Evolutionary conservation across 2,113 vertebrate species (phyloP).

Genomic region (Embiotoca jacksoni): DNA sequence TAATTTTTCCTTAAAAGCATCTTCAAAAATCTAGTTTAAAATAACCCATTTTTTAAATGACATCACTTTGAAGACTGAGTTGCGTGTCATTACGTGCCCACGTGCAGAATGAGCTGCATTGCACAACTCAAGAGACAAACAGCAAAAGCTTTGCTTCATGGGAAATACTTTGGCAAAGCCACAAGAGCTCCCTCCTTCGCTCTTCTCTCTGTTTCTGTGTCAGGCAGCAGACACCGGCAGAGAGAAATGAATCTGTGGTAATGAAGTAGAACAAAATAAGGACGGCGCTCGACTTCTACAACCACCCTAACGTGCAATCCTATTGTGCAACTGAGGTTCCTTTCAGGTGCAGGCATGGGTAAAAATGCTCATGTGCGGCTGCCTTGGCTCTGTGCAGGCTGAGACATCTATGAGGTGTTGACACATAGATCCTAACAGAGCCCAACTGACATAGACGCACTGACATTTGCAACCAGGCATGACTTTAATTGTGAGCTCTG

Average conservation of each 20-base stretch:
- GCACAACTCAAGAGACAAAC: conserved; percentile 24
- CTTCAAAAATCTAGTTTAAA: not conserved
- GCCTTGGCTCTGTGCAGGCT: conserved; percentile 60
- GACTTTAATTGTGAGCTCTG: conserved; percentile 71
- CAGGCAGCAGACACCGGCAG: conserved; percentile 47
- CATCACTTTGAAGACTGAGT: conserved; percentile 1
- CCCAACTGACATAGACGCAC: conserved; percentile 66
- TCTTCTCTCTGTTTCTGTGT: conserved; percentile 4
- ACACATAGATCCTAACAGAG: conserved; percentile 67
- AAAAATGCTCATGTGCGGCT: conserved; percentile 66
- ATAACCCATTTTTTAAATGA: conserved; percentile 4
- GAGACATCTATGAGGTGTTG: conserved; percentile 76
- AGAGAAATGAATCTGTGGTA: conserved; percentile 68
- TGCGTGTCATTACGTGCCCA: conserved; percentile 48
- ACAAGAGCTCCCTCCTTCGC: conserved; percentile 17
- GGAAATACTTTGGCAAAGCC: conserved; percentile 56
- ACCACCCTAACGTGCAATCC: conserved; percentile 50
- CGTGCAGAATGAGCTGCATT: conserved; percentile 27
- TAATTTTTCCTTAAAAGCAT: not conserved
- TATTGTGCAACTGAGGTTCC: conserved; percentile 72
- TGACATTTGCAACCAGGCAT: conserved; percentile 77
- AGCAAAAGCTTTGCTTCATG: conserved; percentile 43
- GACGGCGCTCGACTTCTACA: conserved; percentile 30
- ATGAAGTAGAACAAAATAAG: conserved; percentile 80
- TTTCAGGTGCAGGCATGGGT: conserved; percentile 80